Conservation (phyloP, 2,797 vertebrate species). For the Argentina silus region DNA sequence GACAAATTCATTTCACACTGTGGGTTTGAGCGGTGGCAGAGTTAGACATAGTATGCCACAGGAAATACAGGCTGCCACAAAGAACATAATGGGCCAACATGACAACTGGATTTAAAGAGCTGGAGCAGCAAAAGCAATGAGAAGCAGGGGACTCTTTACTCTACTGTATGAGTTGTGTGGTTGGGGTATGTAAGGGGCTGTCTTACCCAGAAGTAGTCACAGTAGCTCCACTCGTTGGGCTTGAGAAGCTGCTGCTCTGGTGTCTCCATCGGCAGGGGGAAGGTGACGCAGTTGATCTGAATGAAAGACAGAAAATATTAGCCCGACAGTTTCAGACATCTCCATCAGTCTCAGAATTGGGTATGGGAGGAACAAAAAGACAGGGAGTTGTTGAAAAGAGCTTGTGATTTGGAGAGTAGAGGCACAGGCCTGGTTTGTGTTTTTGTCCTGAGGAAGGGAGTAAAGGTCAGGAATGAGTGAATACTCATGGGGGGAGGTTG, state of each 20-base stretch:
- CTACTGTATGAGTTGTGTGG: not conserved
- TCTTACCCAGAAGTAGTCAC: constrained; percentile 98
- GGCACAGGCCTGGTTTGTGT: constrained; percentile 3
- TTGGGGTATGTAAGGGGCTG: not conserved
- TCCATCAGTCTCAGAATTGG: not conserved
- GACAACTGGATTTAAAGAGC: no score
- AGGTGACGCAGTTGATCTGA: constrained; percentile 96
- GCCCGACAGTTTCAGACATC: not conserved
- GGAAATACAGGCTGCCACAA: not conserved
- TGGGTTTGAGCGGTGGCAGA: constrained; percentile 1
- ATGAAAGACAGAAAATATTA: not conserved
- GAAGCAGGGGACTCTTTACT: no score
- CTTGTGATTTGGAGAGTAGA: constrained; percentile 9
- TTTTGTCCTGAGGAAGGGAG: constrained; percentile 15
- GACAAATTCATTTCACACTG: constrained; percentile 38
- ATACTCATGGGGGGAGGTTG: constrained; percentile 26
- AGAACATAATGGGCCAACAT: not conserved
- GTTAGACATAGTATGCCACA: constrained; percentile 10
- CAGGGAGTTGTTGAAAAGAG: not conserved
- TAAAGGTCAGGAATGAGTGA: constrained; percentile 52
- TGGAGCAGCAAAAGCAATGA: no score
- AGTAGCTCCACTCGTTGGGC: constrained; percentile 97
- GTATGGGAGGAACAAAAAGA: not conserved
- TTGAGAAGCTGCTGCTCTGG: constrained; percentile 96
- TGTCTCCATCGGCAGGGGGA: constrained; percentile 89